Percentiles rank a stretch among this genome's conserved stretches.
These are phyloP conservation scores for Ooceraea biroi DNA, from an alignment of 1,140 invertebrate genomes.

Conservation along the genomic window DNA sequence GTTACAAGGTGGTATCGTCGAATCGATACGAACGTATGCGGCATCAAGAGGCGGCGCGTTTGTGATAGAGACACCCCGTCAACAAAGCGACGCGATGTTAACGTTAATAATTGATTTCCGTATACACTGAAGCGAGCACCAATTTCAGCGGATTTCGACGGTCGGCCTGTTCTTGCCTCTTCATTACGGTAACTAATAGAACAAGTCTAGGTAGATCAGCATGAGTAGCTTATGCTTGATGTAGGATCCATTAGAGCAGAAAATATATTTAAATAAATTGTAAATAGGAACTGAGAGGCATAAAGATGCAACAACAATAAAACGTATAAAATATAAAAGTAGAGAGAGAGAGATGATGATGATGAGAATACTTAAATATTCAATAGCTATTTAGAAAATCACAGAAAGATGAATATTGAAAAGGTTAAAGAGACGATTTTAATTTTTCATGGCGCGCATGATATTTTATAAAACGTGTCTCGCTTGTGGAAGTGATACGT, in stretches of 20 bases:
- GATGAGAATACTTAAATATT: neutral
- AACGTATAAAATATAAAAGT: neutral
- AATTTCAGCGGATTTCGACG: conserved; percentile 46
- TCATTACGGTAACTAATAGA: conserved; percentile 28
- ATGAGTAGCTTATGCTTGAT: neutral
- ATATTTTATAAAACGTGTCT: neutral
- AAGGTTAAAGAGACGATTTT: neutral
- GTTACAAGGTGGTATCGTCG: conserved; percentile 49
- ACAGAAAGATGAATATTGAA: neutral
- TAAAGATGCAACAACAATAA: neutral
- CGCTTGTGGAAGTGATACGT: neutral
- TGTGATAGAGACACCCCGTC: conserved; percentile 36
- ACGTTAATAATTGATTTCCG: conserved; percentile 60
- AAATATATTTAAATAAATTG: neutral
- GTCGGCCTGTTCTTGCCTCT: conserved; percentile 22
- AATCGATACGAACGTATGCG: conserved; percentile 52
- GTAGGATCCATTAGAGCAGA: neutral
- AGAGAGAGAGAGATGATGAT: neutral
- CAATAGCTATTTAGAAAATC: neutral
- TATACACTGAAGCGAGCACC: conserved; percentile 25
- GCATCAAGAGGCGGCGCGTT: conserved; percentile 23
- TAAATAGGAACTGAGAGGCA: neutral
- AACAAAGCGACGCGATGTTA: conserved; percentile 51
- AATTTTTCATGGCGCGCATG: neutral
- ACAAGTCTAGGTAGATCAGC: neutral